Conservation (phyloP, 2,113 vertebrate genomes). For the Anguilla rostrata region DNA sequence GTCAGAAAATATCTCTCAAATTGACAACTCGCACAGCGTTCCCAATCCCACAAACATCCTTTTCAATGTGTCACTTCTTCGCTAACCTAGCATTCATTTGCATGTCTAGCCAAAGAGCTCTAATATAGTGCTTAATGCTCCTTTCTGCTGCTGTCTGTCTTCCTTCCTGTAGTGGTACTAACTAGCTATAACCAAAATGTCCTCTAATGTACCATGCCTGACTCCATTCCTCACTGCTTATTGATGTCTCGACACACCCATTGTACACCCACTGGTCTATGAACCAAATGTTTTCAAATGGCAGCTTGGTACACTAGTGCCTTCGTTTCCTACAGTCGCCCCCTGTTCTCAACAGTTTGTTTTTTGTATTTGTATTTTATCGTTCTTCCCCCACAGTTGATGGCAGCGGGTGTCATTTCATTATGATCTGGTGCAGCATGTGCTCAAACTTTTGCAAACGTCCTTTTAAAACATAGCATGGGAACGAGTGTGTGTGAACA, state of each 20-base stretch:
- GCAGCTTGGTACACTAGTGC: background rate
- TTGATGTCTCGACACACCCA: background rate
- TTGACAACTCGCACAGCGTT: background rate
- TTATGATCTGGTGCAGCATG: background rate
- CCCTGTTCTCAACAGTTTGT: background rate
- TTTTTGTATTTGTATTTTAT: background rate
- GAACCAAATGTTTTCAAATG: background rate
- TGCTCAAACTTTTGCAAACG: background rate
- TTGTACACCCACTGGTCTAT: background rate
- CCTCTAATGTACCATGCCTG: background rate
- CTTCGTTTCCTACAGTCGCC: background rate
- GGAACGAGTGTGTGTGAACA: background rate
- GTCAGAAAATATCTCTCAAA: background rate
- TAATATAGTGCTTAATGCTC: background rate
- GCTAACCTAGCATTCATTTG: background rate
- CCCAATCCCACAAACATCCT: background rate
- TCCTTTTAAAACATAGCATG: background rate
- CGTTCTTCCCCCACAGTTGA: background rate
- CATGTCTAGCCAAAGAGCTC: background rate
- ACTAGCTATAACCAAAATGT: background rate
- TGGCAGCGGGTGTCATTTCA: background rate
- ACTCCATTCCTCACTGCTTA: background rate
- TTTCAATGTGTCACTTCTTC: too few relatives aligned
- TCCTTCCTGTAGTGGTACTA: background rate
- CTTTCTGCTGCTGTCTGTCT: background rate